Evolutionary conservation across 2,113 vertebrate genomes (phyloP).

Genomic region (Oxyura jamaicensis): DNA sequence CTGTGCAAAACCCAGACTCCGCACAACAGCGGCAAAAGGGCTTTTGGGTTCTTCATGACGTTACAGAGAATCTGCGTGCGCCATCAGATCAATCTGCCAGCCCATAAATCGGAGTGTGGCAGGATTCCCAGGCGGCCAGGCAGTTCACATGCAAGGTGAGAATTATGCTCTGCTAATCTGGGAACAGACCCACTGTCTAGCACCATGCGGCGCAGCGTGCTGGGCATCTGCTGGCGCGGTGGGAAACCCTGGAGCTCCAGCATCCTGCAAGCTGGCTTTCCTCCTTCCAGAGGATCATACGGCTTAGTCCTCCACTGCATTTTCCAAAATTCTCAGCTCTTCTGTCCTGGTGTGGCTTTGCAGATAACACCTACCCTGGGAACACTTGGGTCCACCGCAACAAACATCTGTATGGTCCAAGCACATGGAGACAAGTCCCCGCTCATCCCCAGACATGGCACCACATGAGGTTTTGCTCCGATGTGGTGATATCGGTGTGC

Average conservation of each 20-base stretch:
- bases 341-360: not conserved
- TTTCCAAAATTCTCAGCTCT: not conserved
- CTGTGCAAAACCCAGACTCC: not conserved
- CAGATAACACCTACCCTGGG: not conserved
- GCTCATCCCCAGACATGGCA: not conserved
- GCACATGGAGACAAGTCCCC: not conserved
- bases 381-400: not conserved
- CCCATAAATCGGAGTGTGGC: not conserved
- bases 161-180: rapidly evolving
- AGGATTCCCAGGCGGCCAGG: not conserved
- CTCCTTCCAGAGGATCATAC: not conserved
- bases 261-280: not conserved
- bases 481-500: rapidly evolving
- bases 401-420: rapidly evolving
- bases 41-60: not conserved
- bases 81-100: not conserved
- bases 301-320: not conserved
- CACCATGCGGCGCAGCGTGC: rapidly evolving
- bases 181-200: not conserved
- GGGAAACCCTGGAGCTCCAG: not conserved
- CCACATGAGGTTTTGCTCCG: not conserved
- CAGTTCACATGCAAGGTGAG: not conserved
- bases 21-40: not conserved
- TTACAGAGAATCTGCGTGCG: not conserved
- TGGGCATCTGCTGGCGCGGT: not conserved